Conservation (phyloP, 2,113 vertebrate species). For the Tachysurus fulvidraco region DNA sequence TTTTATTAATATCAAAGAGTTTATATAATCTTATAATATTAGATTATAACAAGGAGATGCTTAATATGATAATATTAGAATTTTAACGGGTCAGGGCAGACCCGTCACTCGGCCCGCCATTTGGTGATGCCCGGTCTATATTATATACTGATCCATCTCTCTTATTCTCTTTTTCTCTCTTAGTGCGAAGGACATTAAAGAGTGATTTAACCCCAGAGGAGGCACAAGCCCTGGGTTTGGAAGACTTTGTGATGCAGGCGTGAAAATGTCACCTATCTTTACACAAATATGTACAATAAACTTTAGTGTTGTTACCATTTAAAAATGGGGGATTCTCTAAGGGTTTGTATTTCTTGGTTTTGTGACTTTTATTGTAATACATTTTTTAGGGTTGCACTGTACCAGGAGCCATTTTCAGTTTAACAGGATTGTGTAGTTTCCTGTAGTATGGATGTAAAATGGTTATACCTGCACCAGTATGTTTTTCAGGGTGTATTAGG, state of each 20-base stretch:
- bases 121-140: too few relatives aligned
- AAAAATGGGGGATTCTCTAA: background rate
- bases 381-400: background rate
- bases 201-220: constrained; percentile 90
- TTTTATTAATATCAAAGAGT: too few relatives aligned
- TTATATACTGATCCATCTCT: background rate
- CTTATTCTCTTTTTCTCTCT: constrained; percentile 4
- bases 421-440: background rate
- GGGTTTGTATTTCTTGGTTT: background rate
- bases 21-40: too few relatives aligned
- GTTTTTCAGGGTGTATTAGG: background rate
- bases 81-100: too few relatives aligned
- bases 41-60: too few relatives aligned
- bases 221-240: constrained; percentile 87
- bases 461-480: background rate
- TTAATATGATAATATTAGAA: too few relatives aligned
- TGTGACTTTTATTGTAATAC: background rate
- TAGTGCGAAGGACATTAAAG: constrained; percentile 92
- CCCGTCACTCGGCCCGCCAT: too few relatives aligned
- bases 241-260: constrained; percentile 81
- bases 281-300: background rate
- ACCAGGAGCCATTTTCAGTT: background rate
- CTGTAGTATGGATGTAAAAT: background rate
- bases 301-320: background rate
- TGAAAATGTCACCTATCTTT: constrained; percentile 46